phyloP scores from a whole-genome alignment of 30 jellyfish, hydroid and myxozoan species.

The Mastigias papua region DNA sequence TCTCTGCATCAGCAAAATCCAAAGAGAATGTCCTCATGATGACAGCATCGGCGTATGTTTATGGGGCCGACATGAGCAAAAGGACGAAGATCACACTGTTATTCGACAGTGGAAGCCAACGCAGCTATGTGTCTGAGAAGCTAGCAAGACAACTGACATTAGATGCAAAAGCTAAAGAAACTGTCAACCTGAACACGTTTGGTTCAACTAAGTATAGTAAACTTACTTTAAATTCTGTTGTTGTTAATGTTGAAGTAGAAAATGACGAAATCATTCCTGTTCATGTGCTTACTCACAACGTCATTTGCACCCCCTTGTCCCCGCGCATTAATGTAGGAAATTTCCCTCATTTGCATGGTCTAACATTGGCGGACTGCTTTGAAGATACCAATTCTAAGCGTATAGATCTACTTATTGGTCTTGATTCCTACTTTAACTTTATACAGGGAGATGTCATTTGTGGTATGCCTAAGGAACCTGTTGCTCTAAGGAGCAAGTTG shows the following conservation, averaged over 20 bases:
- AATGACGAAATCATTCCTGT: conserved; percentile 10
- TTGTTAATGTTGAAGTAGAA: conserved; percentile 1
- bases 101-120: conserved; percentile 41
- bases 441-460: conserved; percentile 41
- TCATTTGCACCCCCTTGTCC: too few species aligned
- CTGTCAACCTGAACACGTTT: conserved; percentile 12
- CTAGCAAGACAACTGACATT: conserved; percentile 5
- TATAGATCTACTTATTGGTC: conserved; percentile 29
- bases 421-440: conserved; percentile 23
- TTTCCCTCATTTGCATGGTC: conserved; percentile 36
- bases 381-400: conserved; percentile 21
- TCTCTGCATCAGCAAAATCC: conserved; percentile 12
- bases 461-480: conserved; percentile 40
- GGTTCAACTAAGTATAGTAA: conserved; percentile 22
- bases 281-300: conserved; percentile 14
- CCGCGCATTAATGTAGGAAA: conserved; percentile 10
- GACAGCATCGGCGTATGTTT: conserved; percentile 10
- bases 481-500: conserved; percentile 24
- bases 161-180: conserved; percentile 6
- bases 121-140: conserved; percentile 23
- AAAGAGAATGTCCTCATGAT: too few species aligned
- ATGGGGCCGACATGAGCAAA: not conserved
- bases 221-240: too few species aligned
- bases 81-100: conserved; percentile 6
- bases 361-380: conserved; percentile 22